phyloP scores from a whole-genome alignment of 2,888 invertebrate genomes.

The Sipha maydis region DNA sequence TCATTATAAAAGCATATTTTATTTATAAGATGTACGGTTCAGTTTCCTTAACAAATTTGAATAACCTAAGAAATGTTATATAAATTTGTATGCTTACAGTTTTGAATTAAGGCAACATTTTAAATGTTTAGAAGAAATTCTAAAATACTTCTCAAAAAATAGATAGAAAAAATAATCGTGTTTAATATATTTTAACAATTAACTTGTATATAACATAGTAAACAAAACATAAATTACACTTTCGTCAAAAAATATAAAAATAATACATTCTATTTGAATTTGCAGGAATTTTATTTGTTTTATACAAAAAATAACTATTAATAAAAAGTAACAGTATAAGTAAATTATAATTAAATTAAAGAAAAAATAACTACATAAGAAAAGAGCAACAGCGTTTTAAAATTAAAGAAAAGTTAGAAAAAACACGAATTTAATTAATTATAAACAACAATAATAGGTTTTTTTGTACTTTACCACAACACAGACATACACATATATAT shows the following conservation, averaged over 20 bases:
- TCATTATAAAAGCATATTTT: neutral
- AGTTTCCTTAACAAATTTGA: neutral
- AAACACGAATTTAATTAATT: slow-evolving; percentile 1
- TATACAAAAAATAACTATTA: too few relatives aligned
- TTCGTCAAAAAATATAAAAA: slow-evolving; percentile 4
- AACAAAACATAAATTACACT: neutral
- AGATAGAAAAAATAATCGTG: slow-evolving; percentile 1
- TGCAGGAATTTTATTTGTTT: too few relatives aligned
- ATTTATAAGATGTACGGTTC: neutral
- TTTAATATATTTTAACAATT: slow-evolving; percentile 18
- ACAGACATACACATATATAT: too few relatives aligned
- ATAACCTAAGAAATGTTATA: neutral
- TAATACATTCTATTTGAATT: neutral
- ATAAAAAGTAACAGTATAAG: too few relatives aligned
- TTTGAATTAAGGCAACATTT: neutral
- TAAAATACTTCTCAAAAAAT: neutral
- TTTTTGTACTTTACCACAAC: slow-evolving; percentile 11
- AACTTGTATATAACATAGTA: neutral
- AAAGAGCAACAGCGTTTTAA: neutral
- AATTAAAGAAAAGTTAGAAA: neutral
- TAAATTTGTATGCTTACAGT: neutral
- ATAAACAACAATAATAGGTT: slow-evolving; percentile 23
- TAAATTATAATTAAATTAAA: neutral
- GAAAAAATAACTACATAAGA: neutral
- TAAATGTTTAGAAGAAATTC: neutral